A percentile compares a stretch with the other conserved stretches of the same genome.
phyloP scores from a whole-genome alignment of 2,797 vertebrate species.

The Menidia menidia region DNA sequence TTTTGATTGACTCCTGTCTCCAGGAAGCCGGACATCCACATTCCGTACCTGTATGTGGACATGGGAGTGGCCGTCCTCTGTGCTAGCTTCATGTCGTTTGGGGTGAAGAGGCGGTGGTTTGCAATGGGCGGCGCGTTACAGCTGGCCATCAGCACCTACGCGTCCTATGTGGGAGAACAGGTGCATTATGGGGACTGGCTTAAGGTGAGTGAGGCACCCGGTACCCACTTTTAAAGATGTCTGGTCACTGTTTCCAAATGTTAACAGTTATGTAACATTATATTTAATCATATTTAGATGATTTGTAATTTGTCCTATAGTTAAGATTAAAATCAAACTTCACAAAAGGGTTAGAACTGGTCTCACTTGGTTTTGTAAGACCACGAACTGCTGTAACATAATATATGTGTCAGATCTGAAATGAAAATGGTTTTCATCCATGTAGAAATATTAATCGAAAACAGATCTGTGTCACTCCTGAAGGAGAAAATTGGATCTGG shows the following conservation, averaged over 20 bases:
- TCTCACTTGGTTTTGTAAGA: background rate
- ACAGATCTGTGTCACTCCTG: slow-evolving; percentile 5
- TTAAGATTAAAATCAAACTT: too few species aligned
- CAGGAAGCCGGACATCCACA: slow-evolving; percentile 94
- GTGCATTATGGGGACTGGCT: slow-evolving; percentile 92
- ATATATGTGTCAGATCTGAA: background rate
- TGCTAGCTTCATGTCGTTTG: slow-evolving; percentile 98
- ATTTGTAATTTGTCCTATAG: too few species aligned
- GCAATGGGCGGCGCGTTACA: slow-evolving; percentile 89
- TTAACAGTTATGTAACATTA: too few species aligned
- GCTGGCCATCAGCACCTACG: slow-evolving; percentile 90
- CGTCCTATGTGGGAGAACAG: slow-evolving; percentile 86
- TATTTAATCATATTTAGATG: too few species aligned
- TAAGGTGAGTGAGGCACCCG: slow-evolving; percentile 56
- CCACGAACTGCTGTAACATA: too few species aligned
- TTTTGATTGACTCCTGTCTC: slow-evolving; percentile 4
- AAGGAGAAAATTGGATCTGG: slow-evolving; percentile 3
- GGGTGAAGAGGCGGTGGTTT: slow-evolving; percentile 97
- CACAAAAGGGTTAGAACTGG: too few species aligned
- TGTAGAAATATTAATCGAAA: slow-evolving; percentile 4
- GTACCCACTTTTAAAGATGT: too few species aligned
- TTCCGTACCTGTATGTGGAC: slow-evolving; percentile 94
- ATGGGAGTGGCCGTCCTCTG: slow-evolving; percentile 93
- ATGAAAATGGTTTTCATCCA: background rate
- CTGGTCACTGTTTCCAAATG: too few species aligned